phyloP scores from a whole-genome alignment of 2,113 vertebrate species.

The Callipepla californica region DNA sequence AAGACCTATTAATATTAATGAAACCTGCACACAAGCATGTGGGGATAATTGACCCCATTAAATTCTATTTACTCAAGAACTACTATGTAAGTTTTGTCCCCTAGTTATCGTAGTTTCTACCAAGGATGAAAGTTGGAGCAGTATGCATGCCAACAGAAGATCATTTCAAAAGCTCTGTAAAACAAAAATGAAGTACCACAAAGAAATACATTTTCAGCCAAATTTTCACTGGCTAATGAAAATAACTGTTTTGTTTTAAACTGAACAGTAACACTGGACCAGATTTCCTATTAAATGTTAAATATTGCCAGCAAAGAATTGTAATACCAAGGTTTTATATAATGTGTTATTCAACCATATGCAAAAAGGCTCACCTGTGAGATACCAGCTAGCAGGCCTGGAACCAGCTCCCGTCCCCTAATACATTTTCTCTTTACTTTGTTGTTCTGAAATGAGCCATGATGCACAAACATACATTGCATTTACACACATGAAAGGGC shows the following conservation, averaged over 20 bases:
- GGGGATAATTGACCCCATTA: constrained; percentile 72
- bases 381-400: background rate
- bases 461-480: no score
- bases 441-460: background rate
- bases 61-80: constrained; percentile 75
- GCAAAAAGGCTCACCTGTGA: background rate
- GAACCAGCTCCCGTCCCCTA: background rate
- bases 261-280: background rate
- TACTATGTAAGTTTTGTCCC: constrained; percentile 48
- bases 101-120: constrained; percentile 46
- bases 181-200: background rate
- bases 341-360: background rate
- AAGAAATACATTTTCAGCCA: constrained; percentile 30
- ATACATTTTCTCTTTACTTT: background rate
- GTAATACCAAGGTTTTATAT: background rate
- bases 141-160: background rate
- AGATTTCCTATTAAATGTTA: background rate
- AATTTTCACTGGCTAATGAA: constrained; percentile 26
- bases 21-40: constrained; percentile 35
- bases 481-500: no score
- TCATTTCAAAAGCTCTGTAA: constrained; percentile 5
- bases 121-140: constrained; percentile 11
- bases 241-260: background rate
- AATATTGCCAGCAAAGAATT: background rate
- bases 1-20: constrained; percentile 73